Percentiles rank a stretch among this genome's conserved stretches.
Conservation (phyloP, 2,888 invertebrate genomes). For the Volucella inanis region DNA sequence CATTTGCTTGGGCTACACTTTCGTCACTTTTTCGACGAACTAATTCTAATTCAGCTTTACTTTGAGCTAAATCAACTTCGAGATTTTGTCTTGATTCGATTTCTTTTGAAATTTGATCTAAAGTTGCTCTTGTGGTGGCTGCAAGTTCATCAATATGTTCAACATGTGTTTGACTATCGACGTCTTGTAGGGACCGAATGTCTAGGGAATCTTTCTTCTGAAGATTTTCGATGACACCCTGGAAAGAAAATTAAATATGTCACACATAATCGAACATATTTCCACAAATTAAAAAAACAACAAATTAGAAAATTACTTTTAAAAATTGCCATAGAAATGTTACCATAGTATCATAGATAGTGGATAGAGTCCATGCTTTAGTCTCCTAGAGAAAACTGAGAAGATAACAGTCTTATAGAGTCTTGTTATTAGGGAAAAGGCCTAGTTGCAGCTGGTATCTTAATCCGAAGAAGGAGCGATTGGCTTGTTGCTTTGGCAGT, state of each 20-base stretch:
- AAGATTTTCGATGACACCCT: conserved; percentile 78
- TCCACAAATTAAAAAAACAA: too few relatives aligned
- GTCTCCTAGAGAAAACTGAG: too few relatives aligned
- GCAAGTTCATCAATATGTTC: conserved; percentile 79
- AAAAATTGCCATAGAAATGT: background rate
- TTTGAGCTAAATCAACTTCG: conserved; percentile 38
- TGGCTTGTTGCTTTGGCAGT: too few relatives aligned
- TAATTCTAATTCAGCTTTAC: conserved; percentile 18
- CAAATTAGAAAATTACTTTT: background rate
- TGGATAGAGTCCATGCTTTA: too few relatives aligned
- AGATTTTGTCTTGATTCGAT: conserved; percentile 75
- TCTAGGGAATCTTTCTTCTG: conserved; percentile 67
- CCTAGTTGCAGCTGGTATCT: too few relatives aligned
- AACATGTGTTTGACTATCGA: conserved; percentile 76
- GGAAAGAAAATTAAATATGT: background rate
- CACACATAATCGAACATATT: too few relatives aligned
- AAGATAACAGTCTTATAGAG: too few relatives aligned
- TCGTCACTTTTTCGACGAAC: conserved; percentile 32
- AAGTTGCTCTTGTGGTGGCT: conserved; percentile 78
- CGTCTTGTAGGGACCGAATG: conserved; percentile 61
- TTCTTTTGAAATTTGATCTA: conserved; percentile 80
- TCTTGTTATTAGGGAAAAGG: too few relatives aligned
- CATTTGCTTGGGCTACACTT: background rate
- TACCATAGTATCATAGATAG: too few relatives aligned
- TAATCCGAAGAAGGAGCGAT: too few relatives aligned